phyloP scores from a whole-genome alignment of 2,113 vertebrate genomes.

The Rutilus rutilus region DNA sequence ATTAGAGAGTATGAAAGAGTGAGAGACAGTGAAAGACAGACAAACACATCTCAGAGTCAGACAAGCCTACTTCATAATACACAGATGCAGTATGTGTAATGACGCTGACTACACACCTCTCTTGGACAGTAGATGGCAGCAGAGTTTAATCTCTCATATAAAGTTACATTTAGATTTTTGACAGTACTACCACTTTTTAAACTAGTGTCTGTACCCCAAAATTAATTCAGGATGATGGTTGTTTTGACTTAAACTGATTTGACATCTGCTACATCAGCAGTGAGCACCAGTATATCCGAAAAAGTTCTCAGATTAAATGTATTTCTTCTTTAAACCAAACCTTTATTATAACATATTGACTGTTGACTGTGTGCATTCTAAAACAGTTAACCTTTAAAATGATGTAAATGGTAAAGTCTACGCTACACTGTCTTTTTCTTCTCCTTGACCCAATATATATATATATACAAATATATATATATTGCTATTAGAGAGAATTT shows the following conservation, averaged over 20 bases:
- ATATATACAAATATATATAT: too few relatives aligned
- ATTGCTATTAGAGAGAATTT: not conserved
- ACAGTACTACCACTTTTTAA: not conserved
- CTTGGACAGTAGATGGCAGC: conserved; percentile 58
- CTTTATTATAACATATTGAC: not conserved
- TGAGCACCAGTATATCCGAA: not conserved
- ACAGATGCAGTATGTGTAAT: not conserved
- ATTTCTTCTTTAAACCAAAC: not conserved
- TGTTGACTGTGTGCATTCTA: not conserved
- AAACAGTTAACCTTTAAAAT: not conserved
- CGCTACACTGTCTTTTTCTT: not conserved
- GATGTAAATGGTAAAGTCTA: not conserved
- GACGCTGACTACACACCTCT: not conserved
- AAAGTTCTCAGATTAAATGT: not conserved
- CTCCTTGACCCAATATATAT: not conserved
- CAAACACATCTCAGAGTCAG: not conserved
- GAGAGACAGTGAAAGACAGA: not conserved
- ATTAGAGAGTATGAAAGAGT: not conserved
- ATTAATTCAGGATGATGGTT: not conserved
- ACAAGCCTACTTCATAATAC: not conserved
- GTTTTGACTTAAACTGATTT: not conserved
- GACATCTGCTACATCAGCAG: not conserved
- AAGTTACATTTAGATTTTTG: not conserved
- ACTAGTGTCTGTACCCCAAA: not conserved
- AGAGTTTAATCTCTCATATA: conserved; percentile 28